Base-by-base conservation (phyloP, 2,113 vertebrate genomes). In the Pituophis catenifer region DNA sequence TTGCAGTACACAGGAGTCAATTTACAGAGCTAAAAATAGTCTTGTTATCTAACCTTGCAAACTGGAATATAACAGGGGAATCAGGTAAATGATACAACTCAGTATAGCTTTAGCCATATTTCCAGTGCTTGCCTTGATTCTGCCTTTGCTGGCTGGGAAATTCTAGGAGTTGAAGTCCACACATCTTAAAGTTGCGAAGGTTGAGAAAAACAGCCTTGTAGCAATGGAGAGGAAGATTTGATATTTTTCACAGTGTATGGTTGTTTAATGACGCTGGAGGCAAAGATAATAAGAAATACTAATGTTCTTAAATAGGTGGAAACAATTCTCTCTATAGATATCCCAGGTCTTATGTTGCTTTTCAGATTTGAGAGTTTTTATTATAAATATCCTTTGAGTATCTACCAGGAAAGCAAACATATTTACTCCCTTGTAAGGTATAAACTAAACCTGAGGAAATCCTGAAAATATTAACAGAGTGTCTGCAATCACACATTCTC, bases 21-120 rank as follows among this genome's bases (percentile, higher is more conserved):
- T 91, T 89, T 1, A 53, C 44, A 93, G 23, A 55, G 0, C 94
- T 96, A 95, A 95, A 97, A 96, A 96, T 97, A 96, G 90, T 87
- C 92, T 95, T 0, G 17, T 96, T 96, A 96, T 96, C 96, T 96
- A 95, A 96, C 95, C 94, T 96, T 94, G 62, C 94, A 95, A 91
- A 91, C 90, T 21, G 0, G 89, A 91, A 88, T 94, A 92, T 92
- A 94, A 95, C 94, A 96, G 59, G 95, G 94, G 93, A 93, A 94
- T 95, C 95, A 93, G 92, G 86, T 96, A 85, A 57, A 96, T 89
- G 94, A 95, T 96, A 95, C 91, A 95, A 70, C 91, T 94, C 92
- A 85, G 62, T 54, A 90, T 96, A 94, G 95, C 94, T 96, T 94
- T 95, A 96, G 94, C 94, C 94, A 3, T 95, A 95, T 95, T 94